Evolutionary conservation across 53 echinoderm and acorn worm genomes (phyloP), one percentile per base, ranked within the genome.

Genomic region (Antedon mediterranea): DNA sequence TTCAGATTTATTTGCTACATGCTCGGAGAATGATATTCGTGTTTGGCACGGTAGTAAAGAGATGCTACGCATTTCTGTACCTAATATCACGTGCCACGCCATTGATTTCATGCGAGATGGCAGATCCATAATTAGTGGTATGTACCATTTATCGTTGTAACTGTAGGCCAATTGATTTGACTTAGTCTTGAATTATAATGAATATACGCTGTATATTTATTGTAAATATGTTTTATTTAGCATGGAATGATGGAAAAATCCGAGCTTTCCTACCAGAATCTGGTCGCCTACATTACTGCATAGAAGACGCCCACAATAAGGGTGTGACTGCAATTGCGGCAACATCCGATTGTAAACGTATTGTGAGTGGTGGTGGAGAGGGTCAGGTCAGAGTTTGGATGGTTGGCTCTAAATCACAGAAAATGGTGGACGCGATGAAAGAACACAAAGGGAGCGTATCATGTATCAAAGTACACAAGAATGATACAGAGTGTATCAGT

Each of bases 181-280:
- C n/a, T n/a, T n/a, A n/a, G n/a, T n/a, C n/a, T n/a, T n/a, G n/a
- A n/a, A n/a, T n/a, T n/a, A n/a, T n/a, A n/a, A n/a, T n/a, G n/a
- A n/a, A n/a, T n/a, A n/a, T n/a, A n/a, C n/a, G n/a, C n/a, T n/a
- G n/a, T n/a, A n/a, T n/a, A n/a, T n/a, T n/a, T n/a, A n/a, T n/a
- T n/a, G n/a, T n/a, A n/a, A n/a, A n/a, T n/a, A n/a, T 28, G 7
- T 33, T 15, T 76, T 81, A 29, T 75, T 29, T 73, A 97, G 97
- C 89, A 28, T 97, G 97, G 97, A 86, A 97, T 79, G 97, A 97
- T 78, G 86, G 89, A 83, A 97, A 92, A 85, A 92, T 97, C 82
- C 87, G 97, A 33, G 82, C 78, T 43, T 97, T 97, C 86, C 70
- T 73, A 31, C 97, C 97, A 0, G 84, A 89, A 78, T 89, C 97